Evolutionary conservation across 2,113 vertebrate genomes (phyloP).

Genomic region (Eurypyga helias): DNA sequence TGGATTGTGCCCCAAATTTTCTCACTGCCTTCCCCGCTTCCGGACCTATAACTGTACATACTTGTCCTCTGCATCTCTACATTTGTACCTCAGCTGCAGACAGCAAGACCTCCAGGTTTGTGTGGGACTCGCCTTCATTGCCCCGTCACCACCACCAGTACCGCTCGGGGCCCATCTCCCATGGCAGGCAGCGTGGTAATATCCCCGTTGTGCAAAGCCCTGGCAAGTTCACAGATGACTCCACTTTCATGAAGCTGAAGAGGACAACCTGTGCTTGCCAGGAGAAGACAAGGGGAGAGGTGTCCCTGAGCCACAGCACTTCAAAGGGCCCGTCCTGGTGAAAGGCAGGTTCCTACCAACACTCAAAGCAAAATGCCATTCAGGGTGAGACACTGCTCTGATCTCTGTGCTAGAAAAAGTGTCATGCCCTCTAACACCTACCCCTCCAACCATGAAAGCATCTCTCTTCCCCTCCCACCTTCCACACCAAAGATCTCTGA

Average conservation of each 20-base stretch:
- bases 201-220: neutral
- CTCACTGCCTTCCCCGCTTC: neutral
- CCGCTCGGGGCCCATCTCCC: neutral
- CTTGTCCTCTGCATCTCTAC: neutral
- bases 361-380: neutral
- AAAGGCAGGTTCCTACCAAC: neutral
- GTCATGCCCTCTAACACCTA: neutral
- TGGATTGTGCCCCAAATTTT: neutral
- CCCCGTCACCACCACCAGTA: neutral
- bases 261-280: neutral
- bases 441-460: neutral
- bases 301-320: neutral
- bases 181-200: neutral
- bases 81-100: neutral
- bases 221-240: neutral
- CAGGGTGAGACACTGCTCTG: neutral
- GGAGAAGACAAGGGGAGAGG: neutral
- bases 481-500: neutral
- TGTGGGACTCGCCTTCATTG: neutral
- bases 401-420: neutral
- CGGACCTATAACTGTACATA: neutral
- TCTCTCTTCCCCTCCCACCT: neutral
- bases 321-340: neutral
- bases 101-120: neutral
- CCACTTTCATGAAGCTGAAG: neutral